Conservation (phyloP, 92 coral and sea anemone genomes). For the Siderastrea radians region DNA sequence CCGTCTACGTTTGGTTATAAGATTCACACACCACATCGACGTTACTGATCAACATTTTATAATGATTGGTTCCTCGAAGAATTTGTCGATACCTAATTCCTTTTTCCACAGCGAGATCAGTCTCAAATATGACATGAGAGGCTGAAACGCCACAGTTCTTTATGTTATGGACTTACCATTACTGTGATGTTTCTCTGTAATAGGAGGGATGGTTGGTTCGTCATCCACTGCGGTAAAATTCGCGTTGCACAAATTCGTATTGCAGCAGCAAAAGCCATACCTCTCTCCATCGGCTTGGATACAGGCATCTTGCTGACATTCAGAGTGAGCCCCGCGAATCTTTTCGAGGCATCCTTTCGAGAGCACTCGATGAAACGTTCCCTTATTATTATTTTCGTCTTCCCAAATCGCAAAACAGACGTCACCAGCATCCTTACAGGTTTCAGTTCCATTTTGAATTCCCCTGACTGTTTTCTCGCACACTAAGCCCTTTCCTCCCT, state of each 20-base stretch:
- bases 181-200: no score
- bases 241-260: slow-evolving; percentile 74
- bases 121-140: no score
- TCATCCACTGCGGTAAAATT: slow-evolving; percentile 66
- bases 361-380: not conserved
- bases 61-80: no score
- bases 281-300: slow-evolving; percentile 27
- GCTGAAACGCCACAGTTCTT: no score
- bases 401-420: not conserved
- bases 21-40: no score
- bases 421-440: not conserved
- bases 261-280: slow-evolving; percentile 89
- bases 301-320: not conserved
- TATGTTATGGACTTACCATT: no score
- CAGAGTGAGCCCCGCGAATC: not conserved
- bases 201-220: slow-evolving; percentile 32
- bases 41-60: no score
- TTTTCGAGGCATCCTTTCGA: not conserved
- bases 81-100: no score
- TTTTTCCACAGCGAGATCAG: no score
- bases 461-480: no score
- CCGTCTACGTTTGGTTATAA: no score
- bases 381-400: not conserved
- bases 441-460: not conserved
- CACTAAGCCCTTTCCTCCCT: no score